These are phyloP conservation scores for Drosophila barbarae DNA, from an alignment of 2,888 invertebrate species.

Conservation along the genomic window DNA sequence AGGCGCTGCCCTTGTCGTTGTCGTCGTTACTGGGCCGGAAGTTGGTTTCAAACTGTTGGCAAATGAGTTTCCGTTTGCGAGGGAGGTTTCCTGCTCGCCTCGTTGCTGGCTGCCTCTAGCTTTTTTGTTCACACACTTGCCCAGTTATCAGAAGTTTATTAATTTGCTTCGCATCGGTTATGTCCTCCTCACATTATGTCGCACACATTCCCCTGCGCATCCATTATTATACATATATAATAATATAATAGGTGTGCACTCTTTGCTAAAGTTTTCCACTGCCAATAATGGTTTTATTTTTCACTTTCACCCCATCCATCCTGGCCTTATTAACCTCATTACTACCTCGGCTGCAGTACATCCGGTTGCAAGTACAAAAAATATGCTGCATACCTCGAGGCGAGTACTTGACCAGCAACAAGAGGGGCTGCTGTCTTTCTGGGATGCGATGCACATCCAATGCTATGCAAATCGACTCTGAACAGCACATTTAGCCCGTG, in stretches of 20 bases:
- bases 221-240: background rate
- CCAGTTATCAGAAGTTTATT: constrained; percentile 46
- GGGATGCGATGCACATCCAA: background rate
- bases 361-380: background rate
- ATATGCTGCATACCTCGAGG: constrained; percentile 2
- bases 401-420: background rate
- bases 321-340: constrained; percentile 2
- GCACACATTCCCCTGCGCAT: background rate
- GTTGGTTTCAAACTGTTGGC: constrained; percentile 64
- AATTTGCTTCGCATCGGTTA: constrained; percentile 45
- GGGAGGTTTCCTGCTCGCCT: constrained; percentile 47
- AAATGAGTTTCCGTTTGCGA: constrained; percentile 64
- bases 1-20: constrained; percentile 41
- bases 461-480: constrained; percentile 19
- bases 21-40: constrained; percentile 54
- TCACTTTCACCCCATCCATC: background rate
- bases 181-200: constrained; percentile 12
- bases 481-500: constrained; percentile 15
- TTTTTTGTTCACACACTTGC: constrained; percentile 29
- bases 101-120: constrained; percentile 16
- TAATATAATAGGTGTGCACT: background rate
- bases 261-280: background rate
- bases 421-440: background rate
- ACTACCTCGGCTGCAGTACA: background rate
- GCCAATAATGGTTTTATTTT: constrained; percentile 2